Conservation (phyloP, 2,888 invertebrate genomes). For the Anorthoa munda region DNA sequence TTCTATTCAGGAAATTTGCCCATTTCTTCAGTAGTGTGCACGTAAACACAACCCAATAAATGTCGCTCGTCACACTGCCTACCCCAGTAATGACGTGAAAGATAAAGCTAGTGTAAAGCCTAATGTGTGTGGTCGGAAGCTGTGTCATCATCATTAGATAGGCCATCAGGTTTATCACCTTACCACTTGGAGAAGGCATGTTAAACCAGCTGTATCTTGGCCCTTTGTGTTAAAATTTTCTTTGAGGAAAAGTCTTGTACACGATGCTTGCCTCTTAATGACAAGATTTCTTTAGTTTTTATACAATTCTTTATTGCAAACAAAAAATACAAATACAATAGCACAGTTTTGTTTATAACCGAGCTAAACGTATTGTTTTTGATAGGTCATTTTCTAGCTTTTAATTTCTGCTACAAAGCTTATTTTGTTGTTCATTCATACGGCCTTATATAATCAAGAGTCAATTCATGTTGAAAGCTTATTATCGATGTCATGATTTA, state of each 20-base stretch:
- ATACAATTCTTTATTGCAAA: no score
- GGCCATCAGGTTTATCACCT: conserved; percentile 51
- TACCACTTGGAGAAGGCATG: conserved; percentile 30
- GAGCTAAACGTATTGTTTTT: no score
- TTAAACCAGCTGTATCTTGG: conserved; percentile 30
- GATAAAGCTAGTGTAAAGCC: conserved; percentile 58
- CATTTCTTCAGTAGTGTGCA: neutral
- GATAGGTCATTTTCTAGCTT: no score
- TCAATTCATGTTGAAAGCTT: no score
- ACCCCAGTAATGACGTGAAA: conserved; percentile 60
- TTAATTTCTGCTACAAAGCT: no score
- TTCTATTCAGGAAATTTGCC: no score
- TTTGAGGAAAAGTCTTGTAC: neutral
- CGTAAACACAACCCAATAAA: conserved; percentile 10
- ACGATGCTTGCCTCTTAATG: neutral
- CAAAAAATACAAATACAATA: no score
- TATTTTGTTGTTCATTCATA: no score
- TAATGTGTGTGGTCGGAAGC: conserved; percentile 47
- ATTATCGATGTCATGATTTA: no score
- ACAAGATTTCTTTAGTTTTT: neutral
- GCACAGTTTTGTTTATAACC: no score
- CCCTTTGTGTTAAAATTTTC: neutral
- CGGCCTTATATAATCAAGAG: no score
- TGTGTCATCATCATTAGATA: conserved; percentile 47
- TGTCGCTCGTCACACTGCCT: conserved; percentile 58